Evolutionary conservation across 2,888 invertebrate genomes (phyloP).

Genomic region (Dromius quadrimaculatus): DNA sequence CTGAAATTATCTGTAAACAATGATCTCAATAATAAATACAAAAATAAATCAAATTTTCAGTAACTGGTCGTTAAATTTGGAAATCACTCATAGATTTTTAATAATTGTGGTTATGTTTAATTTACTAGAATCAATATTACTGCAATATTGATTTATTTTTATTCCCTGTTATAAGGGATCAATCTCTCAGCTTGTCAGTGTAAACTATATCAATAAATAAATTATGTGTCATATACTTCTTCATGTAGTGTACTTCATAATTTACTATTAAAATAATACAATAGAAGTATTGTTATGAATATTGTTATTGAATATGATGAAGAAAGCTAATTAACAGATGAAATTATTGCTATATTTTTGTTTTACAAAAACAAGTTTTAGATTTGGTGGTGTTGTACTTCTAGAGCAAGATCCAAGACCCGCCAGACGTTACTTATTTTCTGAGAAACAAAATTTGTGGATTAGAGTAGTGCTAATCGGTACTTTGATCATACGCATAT

Average conservation of each 20-base stretch:
- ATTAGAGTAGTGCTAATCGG: too few species aligned
- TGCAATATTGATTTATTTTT: slow-evolving; percentile 34
- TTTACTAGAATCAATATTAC: slow-evolving; percentile 25
- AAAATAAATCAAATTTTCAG: not conserved
- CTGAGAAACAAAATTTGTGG: too few species aligned
- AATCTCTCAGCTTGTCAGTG: slow-evolving; percentile 43
- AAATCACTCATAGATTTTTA: slow-evolving; percentile 14
- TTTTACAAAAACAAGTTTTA: too few species aligned
- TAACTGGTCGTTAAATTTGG: slow-evolving; percentile 10
- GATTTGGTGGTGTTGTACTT: too few species aligned
- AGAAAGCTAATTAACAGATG: too few species aligned
- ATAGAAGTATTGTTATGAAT: slow-evolving; percentile 10
- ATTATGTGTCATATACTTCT: slow-evolving; percentile 33
- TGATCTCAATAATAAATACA: too few species aligned
- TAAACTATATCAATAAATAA: slow-evolving; percentile 35
- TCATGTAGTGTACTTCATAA: slow-evolving; percentile 32
- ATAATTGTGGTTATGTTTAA: slow-evolving; percentile 31
- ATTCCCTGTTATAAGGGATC: slow-evolving; percentile 45
- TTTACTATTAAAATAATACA: slow-evolving; percentile 16
- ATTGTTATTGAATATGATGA: slow-evolving; percentile 17
- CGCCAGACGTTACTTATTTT: too few species aligned
- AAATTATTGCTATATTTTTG: too few species aligned
- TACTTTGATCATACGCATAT: too few species aligned
- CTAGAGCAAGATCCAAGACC: too few species aligned
- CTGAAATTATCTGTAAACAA: too few species aligned